Conservation (phyloP, 35 echinoderm and acorn worm genomes). For the Acanthaster planci region DNA sequence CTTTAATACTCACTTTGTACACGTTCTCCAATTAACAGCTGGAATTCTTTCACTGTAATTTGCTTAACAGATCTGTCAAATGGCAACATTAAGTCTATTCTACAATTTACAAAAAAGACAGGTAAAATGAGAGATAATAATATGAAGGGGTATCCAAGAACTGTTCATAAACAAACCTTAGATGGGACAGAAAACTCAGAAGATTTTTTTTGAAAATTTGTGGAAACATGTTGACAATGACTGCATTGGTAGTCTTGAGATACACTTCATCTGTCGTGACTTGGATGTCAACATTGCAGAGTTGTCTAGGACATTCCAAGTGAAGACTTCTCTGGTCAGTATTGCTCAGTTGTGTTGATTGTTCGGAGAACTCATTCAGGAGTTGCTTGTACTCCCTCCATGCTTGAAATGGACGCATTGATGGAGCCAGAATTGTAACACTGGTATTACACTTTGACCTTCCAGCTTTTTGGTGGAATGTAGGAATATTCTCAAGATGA, state of each 20-base stretch:
- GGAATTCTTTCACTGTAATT: too few relatives aligned
- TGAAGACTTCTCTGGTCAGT: constrained; percentile 52
- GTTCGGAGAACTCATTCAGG: constrained; percentile 43
- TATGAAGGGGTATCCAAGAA: too few relatives aligned
- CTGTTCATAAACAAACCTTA: not conserved
- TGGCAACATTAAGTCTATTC: too few relatives aligned
- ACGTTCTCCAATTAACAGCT: too few relatives aligned
- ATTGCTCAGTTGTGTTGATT: not conserved
- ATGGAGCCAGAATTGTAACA: constrained; percentile 57
- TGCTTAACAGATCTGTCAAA: too few relatives aligned
- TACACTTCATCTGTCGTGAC: constrained; percentile 62
- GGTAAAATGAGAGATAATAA: too few relatives aligned
- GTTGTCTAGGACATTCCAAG: constrained; percentile 64
- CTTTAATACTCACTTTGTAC: too few relatives aligned
- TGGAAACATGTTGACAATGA: constrained; percentile 76
- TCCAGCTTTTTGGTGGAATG: too few relatives aligned
- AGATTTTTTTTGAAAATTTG: constrained; percentile 24
- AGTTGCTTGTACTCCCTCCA: constrained; percentile 80
- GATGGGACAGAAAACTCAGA: not conserved
- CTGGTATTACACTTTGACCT: not conserved
- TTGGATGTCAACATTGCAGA: constrained; percentile 60
- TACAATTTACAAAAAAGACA: too few relatives aligned
- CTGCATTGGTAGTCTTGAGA: constrained; percentile 61
- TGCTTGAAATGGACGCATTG: constrained; percentile 52
- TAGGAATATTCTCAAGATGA: too few relatives aligned